phyloP scores from a whole-genome alignment of 2,888 invertebrate species.

The Eilema griseolum region DNA sequence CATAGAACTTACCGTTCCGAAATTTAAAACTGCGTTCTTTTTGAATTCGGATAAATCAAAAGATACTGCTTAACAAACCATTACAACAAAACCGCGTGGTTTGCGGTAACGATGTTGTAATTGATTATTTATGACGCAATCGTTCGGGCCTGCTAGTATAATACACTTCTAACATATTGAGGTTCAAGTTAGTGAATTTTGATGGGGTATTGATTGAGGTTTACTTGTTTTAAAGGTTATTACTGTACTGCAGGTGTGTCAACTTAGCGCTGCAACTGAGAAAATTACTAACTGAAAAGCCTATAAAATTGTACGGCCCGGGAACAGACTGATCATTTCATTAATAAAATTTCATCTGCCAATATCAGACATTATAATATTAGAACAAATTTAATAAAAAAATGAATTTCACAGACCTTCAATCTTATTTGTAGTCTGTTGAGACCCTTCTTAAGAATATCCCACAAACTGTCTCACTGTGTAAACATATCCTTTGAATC shows the following conservation, averaged over 20 bases:
- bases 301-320: too few species aligned
- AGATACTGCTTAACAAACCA: background rate
- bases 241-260: background rate
- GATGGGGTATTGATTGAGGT: background rate
- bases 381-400: too few species aligned
- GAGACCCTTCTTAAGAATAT: constrained; percentile 8
- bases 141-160: background rate
- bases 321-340: too few species aligned
- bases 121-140: background rate
- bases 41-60: background rate
- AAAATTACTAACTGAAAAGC: too few species aligned
- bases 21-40: background rate
- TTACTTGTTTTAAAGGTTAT: too few species aligned
- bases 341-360: too few species aligned
- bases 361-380: too few species aligned
- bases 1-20: too few species aligned
- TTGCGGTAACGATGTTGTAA: background rate
- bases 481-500: constrained; percentile 29
- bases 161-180: background rate
- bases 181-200: background rate
- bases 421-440: background rate
- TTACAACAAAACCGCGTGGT: background rate
- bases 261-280: background rate
- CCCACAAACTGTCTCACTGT: constrained; percentile 12
- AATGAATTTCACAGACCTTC: background rate